phyloP scores from a whole-genome alignment of 2,888 invertebrate genomes.

The Hyppa rectilinea region DNA sequence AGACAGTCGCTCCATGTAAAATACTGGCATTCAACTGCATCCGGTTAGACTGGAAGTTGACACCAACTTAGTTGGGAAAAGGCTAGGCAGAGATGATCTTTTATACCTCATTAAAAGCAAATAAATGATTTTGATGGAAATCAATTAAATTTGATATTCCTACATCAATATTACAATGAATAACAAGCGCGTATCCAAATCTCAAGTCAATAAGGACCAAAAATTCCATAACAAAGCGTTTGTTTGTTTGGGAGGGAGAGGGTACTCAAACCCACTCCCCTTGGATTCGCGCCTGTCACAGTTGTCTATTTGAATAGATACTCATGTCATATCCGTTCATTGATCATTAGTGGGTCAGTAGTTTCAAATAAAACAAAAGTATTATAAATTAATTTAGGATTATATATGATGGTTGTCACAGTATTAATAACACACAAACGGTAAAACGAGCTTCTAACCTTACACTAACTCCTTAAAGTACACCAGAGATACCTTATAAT shows the following conservation, averaged over 20 bases:
- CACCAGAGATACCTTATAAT: conserved; percentile 11
- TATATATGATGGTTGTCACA: no score
- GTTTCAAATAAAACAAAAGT: conserved; percentile 23
- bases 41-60: no score
- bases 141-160: no score
- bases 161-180: not conserved
- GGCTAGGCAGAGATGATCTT: no score
- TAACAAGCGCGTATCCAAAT: conserved; percentile 38
- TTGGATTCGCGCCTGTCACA: conserved; percentile 34
- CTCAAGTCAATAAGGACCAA: not conserved
- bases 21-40: no score
- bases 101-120: no score
- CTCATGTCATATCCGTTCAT: conserved; percentile 11
- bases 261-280: conserved; percentile 4
- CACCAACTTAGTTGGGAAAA: no score
- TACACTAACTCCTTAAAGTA: conserved; percentile 3
- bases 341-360: not conserved
- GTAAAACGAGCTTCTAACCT: not conserved
- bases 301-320: conserved; percentile 24
- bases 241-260: conserved; percentile 31
- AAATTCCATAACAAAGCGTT: conserved; percentile 20
- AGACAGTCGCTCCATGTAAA: no score
- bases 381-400: no score
- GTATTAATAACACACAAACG: not conserved
- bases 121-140: no score